phyloP scores from a whole-genome alignment of 2,113 vertebrate species.

The Illadopsis cleaveri region DNA sequence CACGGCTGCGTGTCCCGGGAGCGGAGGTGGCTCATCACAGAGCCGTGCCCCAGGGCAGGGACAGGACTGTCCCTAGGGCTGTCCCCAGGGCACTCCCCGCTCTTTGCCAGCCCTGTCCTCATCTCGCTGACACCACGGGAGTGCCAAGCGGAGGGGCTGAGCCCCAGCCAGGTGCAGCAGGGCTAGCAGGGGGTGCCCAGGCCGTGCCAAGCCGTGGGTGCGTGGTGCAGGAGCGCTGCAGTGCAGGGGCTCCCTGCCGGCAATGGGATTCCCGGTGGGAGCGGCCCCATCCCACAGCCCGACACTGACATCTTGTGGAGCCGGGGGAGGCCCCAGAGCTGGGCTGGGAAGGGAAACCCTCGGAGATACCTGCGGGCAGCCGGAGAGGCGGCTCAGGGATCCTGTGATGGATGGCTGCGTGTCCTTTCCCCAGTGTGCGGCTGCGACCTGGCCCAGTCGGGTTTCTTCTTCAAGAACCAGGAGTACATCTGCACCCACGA shows the following conservation, averaged over 20 bases:
- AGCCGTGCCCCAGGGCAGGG: fast-evolving
- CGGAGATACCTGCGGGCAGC: background rate
- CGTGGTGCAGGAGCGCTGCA: background rate
- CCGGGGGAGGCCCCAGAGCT: background rate
- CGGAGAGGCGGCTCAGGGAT: background rate
- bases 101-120: no score
- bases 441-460: constrained; percentile 93
- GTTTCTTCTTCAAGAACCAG: constrained; percentile 98
- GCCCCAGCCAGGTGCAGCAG: background rate
- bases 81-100: background rate
- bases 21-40: background rate
- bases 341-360: background rate
- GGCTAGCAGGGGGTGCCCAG: background rate
- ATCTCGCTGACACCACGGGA: fast-evolving
- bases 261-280: background rate
- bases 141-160: background rate
- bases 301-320: constrained; percentile 59
- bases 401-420: background rate
- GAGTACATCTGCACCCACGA: constrained; percentile 98
- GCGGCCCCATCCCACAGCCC: background rate
- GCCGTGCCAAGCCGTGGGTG: background rate
- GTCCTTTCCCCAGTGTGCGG: constrained; percentile 85
- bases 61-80: background rate
- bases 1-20: background rate
- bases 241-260: background rate